phyloP scores from a whole-genome alignment of 2,113 vertebrate species.

The Procavia capensis region DNA sequence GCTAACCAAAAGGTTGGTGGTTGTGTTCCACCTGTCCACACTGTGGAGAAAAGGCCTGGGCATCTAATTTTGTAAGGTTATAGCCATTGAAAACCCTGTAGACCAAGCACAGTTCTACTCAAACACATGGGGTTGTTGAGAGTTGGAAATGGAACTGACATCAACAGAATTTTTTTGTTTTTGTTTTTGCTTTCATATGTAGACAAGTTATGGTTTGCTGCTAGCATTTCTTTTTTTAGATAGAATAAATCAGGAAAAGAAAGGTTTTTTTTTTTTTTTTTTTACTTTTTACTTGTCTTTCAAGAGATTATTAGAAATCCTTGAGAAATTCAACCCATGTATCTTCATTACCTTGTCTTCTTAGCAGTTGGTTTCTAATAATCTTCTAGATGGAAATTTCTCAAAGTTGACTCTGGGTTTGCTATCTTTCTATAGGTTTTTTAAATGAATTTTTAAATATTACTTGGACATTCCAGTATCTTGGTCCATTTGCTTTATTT shows the following conservation, averaged over 20 bases:
- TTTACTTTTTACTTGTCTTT: not conserved
- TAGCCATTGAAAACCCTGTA: no score
- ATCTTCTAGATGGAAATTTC: not conserved
- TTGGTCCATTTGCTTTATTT: not conserved
- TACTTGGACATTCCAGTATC: slow-evolving; percentile 17
- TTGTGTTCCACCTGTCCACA: no score
- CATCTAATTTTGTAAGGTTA: no score
- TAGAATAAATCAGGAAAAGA: not conserved
- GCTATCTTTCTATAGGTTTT: not conserved
- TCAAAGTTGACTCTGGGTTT: not conserved
- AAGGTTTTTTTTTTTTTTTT: not conserved
- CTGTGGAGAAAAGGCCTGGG: no score
- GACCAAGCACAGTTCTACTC: no score
- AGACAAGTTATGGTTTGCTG: not conserved
- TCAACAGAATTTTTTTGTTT: no score
- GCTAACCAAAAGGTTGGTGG: no score
- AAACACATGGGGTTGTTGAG: no score
- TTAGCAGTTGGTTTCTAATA: not conserved
- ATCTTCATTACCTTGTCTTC: slow-evolving; percentile 3
- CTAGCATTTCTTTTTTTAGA: not conserved
- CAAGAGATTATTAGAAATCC: not conserved
- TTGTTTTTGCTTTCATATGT: not conserved
- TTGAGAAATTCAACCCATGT: not conserved
- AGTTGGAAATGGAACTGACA: no score
- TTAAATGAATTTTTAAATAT: not conserved